Evolutionary conservation across 2,113 vertebrate species (phyloP).

Genomic region (Clarias magur): DNA sequence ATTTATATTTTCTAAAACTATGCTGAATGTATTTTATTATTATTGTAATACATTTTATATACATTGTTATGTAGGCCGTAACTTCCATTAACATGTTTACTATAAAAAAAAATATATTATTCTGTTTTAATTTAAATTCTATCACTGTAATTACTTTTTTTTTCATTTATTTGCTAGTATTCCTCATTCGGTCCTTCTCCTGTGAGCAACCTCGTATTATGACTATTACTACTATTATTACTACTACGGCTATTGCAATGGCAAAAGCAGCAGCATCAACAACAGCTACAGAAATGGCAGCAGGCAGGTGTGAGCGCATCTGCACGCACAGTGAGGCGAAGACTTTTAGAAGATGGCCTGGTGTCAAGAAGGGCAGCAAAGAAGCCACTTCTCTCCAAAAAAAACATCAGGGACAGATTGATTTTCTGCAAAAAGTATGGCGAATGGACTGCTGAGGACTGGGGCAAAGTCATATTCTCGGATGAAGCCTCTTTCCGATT

Average conservation of each 20-base stretch:
- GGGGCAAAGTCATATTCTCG: too few relatives aligned
- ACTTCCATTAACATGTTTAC: not conserved
- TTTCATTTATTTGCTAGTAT: not conserved
- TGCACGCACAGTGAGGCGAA: too few relatives aligned
- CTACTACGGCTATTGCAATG: not conserved
- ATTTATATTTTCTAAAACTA: not conserved
- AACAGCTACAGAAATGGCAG: too few relatives aligned
- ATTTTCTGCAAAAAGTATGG: too few relatives aligned
- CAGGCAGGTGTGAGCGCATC: too few relatives aligned
- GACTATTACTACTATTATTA: not conserved
- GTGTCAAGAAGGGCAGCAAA: too few relatives aligned
- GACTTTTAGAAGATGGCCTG: too few relatives aligned
- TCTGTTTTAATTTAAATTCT: not conserved
- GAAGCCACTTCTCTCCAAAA: too few relatives aligned
- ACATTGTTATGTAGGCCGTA: not conserved
- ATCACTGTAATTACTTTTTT: not conserved
- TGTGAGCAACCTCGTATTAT: not conserved
- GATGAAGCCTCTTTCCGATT: too few relatives aligned
- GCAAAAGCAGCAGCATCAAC: too few relatives aligned
- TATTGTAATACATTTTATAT: not conserved
- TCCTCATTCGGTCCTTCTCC: not conserved
- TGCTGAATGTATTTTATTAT: not conserved
- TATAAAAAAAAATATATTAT: not conserved
- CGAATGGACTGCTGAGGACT: too few relatives aligned
- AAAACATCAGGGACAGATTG: too few relatives aligned